Evolutionary conservation across 2,113 vertebrate species (phyloP).

Genomic region (Hystrix cristata): DNA sequence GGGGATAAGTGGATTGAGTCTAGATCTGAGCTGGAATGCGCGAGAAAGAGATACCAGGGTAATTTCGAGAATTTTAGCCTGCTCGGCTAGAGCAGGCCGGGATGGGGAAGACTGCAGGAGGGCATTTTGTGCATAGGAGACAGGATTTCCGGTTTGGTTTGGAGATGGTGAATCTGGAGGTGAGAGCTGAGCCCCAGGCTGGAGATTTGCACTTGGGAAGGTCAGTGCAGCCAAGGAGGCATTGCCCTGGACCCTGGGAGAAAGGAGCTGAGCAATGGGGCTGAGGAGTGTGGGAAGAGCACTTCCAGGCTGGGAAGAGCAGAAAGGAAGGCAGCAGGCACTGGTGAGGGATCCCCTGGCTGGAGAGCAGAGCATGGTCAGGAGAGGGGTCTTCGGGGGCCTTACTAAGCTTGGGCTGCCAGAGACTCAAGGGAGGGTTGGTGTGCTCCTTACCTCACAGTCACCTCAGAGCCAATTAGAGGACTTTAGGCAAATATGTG

Average conservation of each 20-base stretch:
- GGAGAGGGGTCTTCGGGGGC: not conserved
- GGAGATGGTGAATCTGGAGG: not conserved
- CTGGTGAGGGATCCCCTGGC: not conserved
- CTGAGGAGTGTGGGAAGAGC: not conserved
- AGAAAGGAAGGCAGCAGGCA: not conserved
- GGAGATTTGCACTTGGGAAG: not conserved
- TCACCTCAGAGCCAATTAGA: not conserved
- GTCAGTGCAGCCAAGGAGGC: accelerated
- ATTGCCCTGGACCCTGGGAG: not conserved
- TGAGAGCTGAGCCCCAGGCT: not conserved
- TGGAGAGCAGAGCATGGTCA: not conserved
- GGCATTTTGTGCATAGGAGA: not conserved
- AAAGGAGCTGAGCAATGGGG: not conserved
- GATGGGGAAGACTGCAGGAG: not conserved
- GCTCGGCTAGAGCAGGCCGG: not conserved
- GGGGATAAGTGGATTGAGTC: not conserved
- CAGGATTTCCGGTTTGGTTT: not conserved
- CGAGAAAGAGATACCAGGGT: not conserved
- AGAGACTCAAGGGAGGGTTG: not conserved
- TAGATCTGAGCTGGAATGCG: not conserved
- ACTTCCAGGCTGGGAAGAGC: not conserved
- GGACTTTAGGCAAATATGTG: not conserved
- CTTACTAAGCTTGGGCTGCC: not conserved
- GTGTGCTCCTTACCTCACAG: not conserved
- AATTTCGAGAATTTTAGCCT: not conserved